phyloP scores from a whole-genome alignment of 2,797 vertebrate genomes.

The Danio albolineatus region DNA sequence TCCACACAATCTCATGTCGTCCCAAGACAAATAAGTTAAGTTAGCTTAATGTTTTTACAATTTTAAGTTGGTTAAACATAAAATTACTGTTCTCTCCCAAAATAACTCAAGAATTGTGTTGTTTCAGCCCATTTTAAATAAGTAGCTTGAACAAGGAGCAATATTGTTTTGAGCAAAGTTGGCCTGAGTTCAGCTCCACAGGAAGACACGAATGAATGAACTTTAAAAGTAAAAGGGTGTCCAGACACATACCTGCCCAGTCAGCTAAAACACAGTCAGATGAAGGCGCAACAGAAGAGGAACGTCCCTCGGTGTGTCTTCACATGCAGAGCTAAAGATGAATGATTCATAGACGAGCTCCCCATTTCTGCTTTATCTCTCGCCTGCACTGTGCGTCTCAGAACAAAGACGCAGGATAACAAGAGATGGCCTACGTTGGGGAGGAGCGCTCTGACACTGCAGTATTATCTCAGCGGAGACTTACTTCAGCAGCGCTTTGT shows the following conservation, averaged over 20 bases:
- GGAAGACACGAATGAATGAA: conserved; percentile 8
- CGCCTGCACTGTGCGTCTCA: conserved; percentile 11
- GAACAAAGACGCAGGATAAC: conserved; percentile 35
- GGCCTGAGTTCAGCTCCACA: conserved; percentile 2
- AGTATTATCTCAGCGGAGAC: conserved; percentile 4
- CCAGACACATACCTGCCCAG: conserved; percentile 34
- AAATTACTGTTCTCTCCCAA: too few relatives aligned
- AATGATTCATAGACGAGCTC: conserved; percentile 29
- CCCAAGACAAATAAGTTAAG: too few relatives aligned
- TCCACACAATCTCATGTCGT: too few relatives aligned
- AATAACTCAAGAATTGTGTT: too few relatives aligned
- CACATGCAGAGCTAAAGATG: neutral
- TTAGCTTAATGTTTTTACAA: too few relatives aligned
- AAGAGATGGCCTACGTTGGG: conserved; percentile 11
- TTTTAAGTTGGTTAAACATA: too few relatives aligned
- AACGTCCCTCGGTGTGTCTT: conserved; percentile 10
- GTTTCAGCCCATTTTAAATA: too few relatives aligned
- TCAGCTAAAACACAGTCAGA: conserved; percentile 44
- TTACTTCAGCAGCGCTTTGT: neutral
- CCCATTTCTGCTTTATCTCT: conserved; percentile 33
- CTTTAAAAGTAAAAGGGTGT: neutral
- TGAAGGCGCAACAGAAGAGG: conserved; percentile 22
- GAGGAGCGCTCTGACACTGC: conserved; percentile 25
- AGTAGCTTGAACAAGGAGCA: too few relatives aligned
- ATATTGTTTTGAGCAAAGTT: neutral